Conservation (phyloP, 2,113 vertebrate genomes). For the Glaucomys volans region DNA sequence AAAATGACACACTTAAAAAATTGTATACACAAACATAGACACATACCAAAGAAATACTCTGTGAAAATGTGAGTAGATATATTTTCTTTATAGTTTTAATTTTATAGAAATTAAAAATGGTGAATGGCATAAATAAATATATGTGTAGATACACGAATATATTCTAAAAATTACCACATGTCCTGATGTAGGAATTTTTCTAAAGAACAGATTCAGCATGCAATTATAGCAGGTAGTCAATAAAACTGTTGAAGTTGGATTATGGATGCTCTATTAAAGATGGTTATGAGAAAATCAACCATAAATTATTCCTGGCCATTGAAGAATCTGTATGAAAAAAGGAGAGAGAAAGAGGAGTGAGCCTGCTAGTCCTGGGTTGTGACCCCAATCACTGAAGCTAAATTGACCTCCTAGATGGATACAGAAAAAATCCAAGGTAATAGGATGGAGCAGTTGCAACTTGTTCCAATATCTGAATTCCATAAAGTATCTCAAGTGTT, state of each 20-base stretch:
- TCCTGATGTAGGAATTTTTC: background rate
- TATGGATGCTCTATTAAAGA: background rate
- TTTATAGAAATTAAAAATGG: background rate
- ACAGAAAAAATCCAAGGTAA: conserved; percentile 17
- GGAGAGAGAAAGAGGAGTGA: background rate
- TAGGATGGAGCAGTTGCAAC: conserved; percentile 33
- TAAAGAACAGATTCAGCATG: background rate
- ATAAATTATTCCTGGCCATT: background rate
- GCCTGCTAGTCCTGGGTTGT: background rate
- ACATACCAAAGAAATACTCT: background rate
- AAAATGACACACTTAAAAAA: background rate
- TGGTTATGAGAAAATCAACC: background rate
- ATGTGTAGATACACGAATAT: background rate
- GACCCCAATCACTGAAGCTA: conserved; percentile 75
- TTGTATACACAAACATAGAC: background rate
- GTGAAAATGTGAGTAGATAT: background rate
- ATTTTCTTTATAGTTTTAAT: background rate
- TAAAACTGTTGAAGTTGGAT: background rate
- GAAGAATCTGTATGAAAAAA: background rate
- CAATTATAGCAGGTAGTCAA: background rate
- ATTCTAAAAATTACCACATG: background rate
- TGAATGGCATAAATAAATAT: background rate
- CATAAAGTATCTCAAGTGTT: conserved; percentile 66
- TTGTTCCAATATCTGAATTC: conserved; percentile 72
- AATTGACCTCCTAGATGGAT: conserved; percentile 58